A percentile compares a stretch with the other conserved stretches of the same genome.
These are phyloP conservation scores for Garra rufa DNA, from an alignment of 2,113 vertebrate species.

Conservation along the genomic window DNA sequence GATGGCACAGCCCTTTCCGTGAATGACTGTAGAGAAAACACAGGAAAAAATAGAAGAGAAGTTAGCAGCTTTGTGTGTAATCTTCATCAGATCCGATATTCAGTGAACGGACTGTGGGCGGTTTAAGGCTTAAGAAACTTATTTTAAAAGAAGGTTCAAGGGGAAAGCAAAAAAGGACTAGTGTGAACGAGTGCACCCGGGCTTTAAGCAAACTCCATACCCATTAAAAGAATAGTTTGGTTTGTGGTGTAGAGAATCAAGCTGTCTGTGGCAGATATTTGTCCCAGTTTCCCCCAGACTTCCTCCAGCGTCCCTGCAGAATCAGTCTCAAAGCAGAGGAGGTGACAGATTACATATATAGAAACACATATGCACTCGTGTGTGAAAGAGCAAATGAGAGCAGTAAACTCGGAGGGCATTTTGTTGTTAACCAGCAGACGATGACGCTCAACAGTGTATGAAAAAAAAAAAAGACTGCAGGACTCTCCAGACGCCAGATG, in stretches of 20 bases:
- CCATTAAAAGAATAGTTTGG: constrained; percentile 44
- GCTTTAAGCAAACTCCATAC: constrained; percentile 22
- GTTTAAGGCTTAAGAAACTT: neutral
- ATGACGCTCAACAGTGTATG: constrained; percentile 5
- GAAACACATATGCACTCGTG: constrained; percentile 41
- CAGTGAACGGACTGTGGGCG: neutral
- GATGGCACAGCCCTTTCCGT: neutral
- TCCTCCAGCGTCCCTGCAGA: constrained; percentile 37
- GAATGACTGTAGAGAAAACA: neutral
- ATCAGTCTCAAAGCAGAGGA: constrained; percentile 45
- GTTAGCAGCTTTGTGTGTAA: neutral
- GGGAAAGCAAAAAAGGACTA: neutral
- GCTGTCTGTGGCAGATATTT: constrained; percentile 36
- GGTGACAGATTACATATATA: constrained; percentile 52
- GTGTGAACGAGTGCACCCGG: neutral
- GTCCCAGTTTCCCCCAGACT: constrained; percentile 56
- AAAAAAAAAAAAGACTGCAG: neutral
- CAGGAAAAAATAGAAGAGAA: neutral
- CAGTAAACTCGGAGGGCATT: constrained; percentile 32
- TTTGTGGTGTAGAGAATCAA: constrained; percentile 36
- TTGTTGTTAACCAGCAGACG: constrained; percentile 27
- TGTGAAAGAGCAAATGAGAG: constrained; percentile 51
- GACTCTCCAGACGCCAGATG: constrained; percentile 7
- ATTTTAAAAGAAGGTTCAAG: constrained; percentile 1
- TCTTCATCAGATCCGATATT: neutral